phyloP scores from a whole-genome alignment of 1,140 invertebrate genomes.

The Papilio polytes region DNA sequence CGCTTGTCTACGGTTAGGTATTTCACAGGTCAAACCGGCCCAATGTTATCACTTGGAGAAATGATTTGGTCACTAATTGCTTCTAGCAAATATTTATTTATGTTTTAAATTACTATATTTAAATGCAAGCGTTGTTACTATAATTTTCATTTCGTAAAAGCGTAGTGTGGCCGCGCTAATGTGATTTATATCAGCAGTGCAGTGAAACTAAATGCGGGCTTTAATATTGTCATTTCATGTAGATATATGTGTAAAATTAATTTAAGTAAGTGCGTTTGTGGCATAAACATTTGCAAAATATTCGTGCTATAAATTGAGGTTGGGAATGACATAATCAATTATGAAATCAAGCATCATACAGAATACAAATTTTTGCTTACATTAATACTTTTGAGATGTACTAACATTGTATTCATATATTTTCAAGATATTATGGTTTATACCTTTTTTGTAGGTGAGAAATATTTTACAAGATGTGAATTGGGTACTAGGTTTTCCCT shows the following conservation, averaged over 20 bases:
- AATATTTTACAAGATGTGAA: neutral
- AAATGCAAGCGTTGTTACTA: neutral
- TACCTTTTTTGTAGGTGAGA: neutral
- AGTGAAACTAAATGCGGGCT: conserved; percentile 7
- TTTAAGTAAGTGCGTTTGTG: neutral
- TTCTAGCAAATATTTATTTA: neutral
- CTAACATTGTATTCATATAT: neutral
- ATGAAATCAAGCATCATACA: too few species aligned
- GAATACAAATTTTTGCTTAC: neutral
- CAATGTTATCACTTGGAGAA: neutral
- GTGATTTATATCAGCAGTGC: conserved; percentile 25
- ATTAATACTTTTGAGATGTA: neutral
- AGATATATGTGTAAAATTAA: conserved; percentile 8
- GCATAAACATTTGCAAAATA: neutral
- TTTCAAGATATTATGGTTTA: neutral
- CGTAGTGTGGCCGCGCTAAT: conserved; percentile 13
- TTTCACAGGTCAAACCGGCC: too few species aligned
- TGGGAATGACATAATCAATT: neutral
- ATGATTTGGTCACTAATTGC: neutral
- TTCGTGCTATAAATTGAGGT: neutral
- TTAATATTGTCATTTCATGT: conserved; percentile 9
- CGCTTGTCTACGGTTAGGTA: too few species aligned
- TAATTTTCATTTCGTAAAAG: conserved; percentile 4
- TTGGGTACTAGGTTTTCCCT: neutral
- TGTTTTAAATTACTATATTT: neutral